These are phyloP conservation scores for Calcarius ornatus DNA, from an alignment of 2,113 vertebrate species.

Conservation along the genomic window DNA sequence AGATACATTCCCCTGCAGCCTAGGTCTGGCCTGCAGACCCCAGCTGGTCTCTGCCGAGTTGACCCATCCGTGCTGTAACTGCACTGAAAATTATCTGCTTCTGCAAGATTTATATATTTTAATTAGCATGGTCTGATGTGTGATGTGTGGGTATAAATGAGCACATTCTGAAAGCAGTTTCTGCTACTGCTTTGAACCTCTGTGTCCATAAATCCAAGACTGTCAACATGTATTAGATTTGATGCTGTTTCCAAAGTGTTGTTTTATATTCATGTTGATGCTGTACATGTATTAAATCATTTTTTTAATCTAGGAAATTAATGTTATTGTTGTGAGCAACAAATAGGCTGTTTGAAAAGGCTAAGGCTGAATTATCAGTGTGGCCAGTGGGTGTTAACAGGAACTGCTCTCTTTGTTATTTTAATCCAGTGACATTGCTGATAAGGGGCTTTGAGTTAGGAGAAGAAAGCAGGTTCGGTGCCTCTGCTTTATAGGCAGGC, in stretches of 20 bases:
- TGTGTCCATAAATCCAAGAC: neutral
- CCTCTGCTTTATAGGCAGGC: neutral
- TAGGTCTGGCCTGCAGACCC: neutral
- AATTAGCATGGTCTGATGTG: neutral
- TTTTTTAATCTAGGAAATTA: neutral
- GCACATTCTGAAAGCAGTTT: neutral
- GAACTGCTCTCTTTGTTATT: neutral
- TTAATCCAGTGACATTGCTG: conserved; percentile 7
- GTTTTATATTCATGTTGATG: neutral
- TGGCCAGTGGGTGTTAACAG: neutral
- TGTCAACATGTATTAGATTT: neutral
- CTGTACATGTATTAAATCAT: neutral
- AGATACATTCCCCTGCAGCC: neutral
- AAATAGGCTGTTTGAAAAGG: neutral
- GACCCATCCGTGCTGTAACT: neutral
- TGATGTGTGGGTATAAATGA: neutral
- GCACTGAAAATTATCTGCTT: neutral
- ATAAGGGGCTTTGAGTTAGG: neutral
- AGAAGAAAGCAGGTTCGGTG: neutral
- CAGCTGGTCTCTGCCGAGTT: neutral
- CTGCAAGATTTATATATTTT: neutral
- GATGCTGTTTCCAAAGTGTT: neutral
- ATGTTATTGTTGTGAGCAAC: neutral
- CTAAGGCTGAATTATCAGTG: neutral
- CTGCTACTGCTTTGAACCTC: neutral